These are phyloP conservation scores for Xiphophorus birchmanni DNA, from an alignment of 2,797 vertebrate species.

Conservation along the genomic window DNA sequence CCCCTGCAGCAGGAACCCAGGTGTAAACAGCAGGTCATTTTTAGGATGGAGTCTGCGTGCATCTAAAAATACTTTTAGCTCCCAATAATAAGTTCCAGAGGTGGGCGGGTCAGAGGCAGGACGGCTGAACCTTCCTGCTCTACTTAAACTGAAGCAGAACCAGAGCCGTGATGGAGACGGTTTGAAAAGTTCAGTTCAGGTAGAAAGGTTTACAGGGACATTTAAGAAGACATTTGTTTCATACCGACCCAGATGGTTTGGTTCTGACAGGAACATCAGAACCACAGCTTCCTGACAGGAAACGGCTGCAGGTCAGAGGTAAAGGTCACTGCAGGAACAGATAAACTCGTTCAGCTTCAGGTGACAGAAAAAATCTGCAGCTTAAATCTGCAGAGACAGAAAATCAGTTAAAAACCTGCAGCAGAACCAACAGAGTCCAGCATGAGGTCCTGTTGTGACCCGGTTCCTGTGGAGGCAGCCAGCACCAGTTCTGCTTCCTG, in stretches of 20 bases:
- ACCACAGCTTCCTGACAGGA: neutral
- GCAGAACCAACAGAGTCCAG: slow-evolving; percentile 1
- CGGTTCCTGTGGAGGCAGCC: slow-evolving; percentile 27
- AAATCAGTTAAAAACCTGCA: neutral
- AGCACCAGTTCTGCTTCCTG: slow-evolving; percentile 7
- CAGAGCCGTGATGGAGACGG: slow-evolving; percentile 14
- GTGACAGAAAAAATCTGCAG: neutral
- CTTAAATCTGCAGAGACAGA: neutral
- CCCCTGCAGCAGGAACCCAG: slow-evolving; percentile 10
- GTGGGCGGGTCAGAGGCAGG: slow-evolving; percentile 48
- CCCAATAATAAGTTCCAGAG: slow-evolving; percentile 41
- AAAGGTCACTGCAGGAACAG: neutral
- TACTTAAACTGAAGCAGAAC: slow-evolving; percentile 56
- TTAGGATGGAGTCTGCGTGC: slow-evolving; percentile 32
- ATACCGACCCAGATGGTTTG: no score
- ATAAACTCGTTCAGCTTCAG: neutral
- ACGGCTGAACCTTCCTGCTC: slow-evolving; percentile 51
- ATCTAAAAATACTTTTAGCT: slow-evolving; percentile 60
- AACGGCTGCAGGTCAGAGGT: neutral
- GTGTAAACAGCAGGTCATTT: neutral
- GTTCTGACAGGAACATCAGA: neutral
- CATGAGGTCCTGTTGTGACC: slow-evolving; percentile 28
- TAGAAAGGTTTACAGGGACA: neutral
- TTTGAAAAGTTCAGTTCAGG: neutral
- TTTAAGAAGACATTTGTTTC: neutral